Base-by-base conservation (phyloP, 2,113 vertebrate species). In the Athene cunicularia region DNA sequence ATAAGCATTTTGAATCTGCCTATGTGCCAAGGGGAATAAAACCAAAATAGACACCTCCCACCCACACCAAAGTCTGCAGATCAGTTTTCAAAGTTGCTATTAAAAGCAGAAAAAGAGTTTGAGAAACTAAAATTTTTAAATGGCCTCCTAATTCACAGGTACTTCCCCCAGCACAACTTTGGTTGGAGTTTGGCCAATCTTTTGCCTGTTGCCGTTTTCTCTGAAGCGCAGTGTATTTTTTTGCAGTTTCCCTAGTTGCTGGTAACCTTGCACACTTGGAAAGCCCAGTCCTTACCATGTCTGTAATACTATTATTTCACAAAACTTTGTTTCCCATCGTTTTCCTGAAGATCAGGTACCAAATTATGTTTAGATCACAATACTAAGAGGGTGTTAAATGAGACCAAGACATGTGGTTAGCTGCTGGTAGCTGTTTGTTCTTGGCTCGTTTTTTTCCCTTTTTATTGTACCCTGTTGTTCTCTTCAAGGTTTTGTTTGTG, bases 31-130 rank as follows among this genome's bases (percentile, higher is more conserved):
- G 62, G 30, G n/a, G 18, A 80, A 47, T 70, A 70, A 79, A 70
- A 58, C 0, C 16, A 68, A 70, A 86, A 45, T 0, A n/a, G 17
- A 27, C 9, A 5, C 12, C 7, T 14, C 22, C 2, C 5, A 4
- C 5, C 12, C 8, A 23, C 23, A 15, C 7, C 32, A 24, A 64
- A 39, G 28, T 28, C 15, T 59, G 15, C 21, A 71, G 32, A 64
- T 63, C 2, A 4, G 21, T 64, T 74, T 82, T 79, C 60, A 55
- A 55, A 55, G 49, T 32, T 53, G 30, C 6, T 52, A 11, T 86
- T 70, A 79, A 75, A 80, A 35, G 18, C 33, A 50, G 35, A 37
- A 81, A 77, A 68, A 49, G 6, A 32, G 3, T 71, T 45, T 23
- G n/a, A 74, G 50, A 68, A 60, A 6, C 12, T 68, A 21, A 11